These are phyloP conservation scores for Poicephalus gulielmi DNA, from an alignment of 2,113 vertebrate species.

Conservation along the genomic window DNA sequence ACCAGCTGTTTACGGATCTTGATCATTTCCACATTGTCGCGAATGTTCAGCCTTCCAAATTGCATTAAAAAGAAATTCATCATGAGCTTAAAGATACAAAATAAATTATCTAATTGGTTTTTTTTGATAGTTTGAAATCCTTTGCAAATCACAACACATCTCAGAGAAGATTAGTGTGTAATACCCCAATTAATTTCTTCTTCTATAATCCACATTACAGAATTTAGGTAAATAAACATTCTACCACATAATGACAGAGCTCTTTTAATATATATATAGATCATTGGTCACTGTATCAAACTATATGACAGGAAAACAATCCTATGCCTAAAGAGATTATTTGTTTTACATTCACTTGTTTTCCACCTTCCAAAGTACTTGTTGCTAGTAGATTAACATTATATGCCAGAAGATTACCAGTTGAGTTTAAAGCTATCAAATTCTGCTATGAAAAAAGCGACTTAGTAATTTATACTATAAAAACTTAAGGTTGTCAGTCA, in stretches of 20 bases:
- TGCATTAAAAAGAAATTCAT: not conserved
- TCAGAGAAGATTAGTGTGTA: not conserved
- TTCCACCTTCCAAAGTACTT: not conserved
- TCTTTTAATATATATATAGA: not conserved
- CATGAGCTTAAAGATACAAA: not conserved
- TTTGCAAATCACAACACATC: not conserved
- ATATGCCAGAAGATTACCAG: conserved; percentile 2
- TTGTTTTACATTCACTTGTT: not conserved
- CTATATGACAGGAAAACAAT: not conserved
- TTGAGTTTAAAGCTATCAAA: conserved; percentile 44
- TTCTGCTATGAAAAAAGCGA: conserved; percentile 49
- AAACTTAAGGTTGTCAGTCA: conserved; percentile 40
- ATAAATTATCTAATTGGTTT: not conserved
- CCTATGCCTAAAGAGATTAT: not conserved
- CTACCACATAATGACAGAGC: not conserved
- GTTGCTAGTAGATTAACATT: conserved; percentile 9
- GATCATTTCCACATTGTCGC: conserved; percentile 85
- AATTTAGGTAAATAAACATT: not conserved
- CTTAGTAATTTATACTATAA: conserved; percentile 54
- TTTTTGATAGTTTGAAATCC: not conserved
- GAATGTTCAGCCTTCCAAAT: conserved; percentile 79
- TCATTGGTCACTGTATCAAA: not conserved
- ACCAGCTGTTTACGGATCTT: conserved; percentile 86
- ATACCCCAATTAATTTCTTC: not conserved
- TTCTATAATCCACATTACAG: not conserved